Evolutionary conservation across 2,113 vertebrate species (phyloP).

Genomic region (Pteropus alecto): DNA sequence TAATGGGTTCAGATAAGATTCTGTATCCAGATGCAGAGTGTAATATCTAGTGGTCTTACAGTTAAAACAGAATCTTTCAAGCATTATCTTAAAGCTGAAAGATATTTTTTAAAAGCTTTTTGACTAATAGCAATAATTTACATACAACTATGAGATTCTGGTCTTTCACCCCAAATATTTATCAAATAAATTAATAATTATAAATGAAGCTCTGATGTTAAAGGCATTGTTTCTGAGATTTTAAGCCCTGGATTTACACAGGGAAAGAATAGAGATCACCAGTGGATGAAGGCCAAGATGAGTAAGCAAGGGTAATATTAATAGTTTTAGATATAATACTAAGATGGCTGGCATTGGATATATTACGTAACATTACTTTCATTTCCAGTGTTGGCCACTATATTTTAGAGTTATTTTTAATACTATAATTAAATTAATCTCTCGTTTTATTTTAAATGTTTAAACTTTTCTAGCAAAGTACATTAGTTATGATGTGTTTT

Average conservation of each 20-base stretch:
- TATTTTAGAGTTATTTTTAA: slow-evolving; percentile 23
- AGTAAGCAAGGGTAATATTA: background rate
- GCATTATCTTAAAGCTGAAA: slow-evolving; percentile 41
- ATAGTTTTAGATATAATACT: background rate
- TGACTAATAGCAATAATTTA: slow-evolving; percentile 19
- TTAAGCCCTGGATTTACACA: background rate
- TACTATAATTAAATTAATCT: background rate
- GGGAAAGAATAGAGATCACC: background rate
- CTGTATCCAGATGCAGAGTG: background rate
- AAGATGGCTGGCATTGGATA: background rate
- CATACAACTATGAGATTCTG: slow-evolving; percentile 11
- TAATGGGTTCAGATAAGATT: slow-evolving; percentile 26
- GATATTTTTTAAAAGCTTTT: background rate
- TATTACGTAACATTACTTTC: background rate
- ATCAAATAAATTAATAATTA: slow-evolving; percentile 27
- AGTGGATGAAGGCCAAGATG: background rate
- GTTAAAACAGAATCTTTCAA: slow-evolving; percentile 40
- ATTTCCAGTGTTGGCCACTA: background rate
- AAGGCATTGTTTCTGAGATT: background rate
- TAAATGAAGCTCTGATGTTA: background rate
- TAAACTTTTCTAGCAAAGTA: background rate
- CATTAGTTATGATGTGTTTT: background rate
- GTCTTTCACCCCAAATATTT: slow-evolving; percentile 25
- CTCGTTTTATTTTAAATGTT: slow-evolving; percentile 33
- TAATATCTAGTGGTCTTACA: background rate